Base-by-base conservation (phyloP, 2,888 invertebrate species). In the Capitulum mitella region DNA sequence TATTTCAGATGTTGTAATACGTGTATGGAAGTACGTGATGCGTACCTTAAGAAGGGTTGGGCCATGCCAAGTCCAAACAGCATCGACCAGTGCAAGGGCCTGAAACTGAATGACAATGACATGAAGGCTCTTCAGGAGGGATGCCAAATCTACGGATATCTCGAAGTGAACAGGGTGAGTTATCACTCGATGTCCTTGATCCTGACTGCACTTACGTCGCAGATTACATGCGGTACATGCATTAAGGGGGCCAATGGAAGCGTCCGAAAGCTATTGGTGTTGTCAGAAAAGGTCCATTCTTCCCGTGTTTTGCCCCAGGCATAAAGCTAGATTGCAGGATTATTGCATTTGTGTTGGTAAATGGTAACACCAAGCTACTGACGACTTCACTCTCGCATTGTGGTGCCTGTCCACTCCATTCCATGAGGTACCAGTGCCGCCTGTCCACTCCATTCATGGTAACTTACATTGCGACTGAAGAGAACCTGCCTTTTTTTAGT, bases 11-110 rank as follows among this genome's bases (percentile, higher is more conserved):
- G 98, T 85, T 99, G 98, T 85, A 97, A 97, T 85, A 95, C 95
- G 26, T 99, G 99, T 87, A 95, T 96, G 81, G 95, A 97, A 79
- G 96, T 99, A 0, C 90, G 93, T 85, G 93, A 94, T 85, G 98
- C 98, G 0, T 99, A 99, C 85, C 90, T 93, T 82, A 85, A 89
- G 82, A 91, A 91, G 85, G 92, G 93, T 82, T 98, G 97, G 93
- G 95, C 94, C 80, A 89, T 93, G 82, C 91, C 91, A 40, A 91
- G 92, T 83, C 87, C 92, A 43, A 89, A 92, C 79, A 90, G 90
- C 80, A 92, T 98, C 83, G 92, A 92, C 82, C 98, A 99, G 86
- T 99, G 98, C 86, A 92, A 93, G 86, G 90, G 93, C 84, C 93
- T 93, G 84, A 90, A 91, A 81, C 90, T 91, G 81, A 88, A 90